phyloP scores from a whole-genome alignment of 2,797 vertebrate species.

The Zalophus californianus region DNA sequence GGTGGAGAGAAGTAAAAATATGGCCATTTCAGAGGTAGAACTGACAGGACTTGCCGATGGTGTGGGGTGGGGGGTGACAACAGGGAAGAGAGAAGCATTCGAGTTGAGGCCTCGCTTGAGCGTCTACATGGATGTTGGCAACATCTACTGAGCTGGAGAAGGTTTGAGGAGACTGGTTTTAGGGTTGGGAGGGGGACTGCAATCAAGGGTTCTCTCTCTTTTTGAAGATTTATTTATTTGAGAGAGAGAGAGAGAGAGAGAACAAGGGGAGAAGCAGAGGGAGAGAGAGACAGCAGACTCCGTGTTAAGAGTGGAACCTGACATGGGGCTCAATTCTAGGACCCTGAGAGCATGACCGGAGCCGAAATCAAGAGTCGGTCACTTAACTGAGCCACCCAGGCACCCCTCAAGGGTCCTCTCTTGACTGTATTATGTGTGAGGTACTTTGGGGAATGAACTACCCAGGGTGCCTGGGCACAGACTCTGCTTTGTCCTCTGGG shows the following conservation, averaged over 20 bases:
- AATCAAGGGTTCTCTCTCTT: neutral
- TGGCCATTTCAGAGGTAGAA: neutral
- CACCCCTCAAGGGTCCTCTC: neutral
- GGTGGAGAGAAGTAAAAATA: neutral
- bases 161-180: neutral
- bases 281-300: neutral
- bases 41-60: neutral
- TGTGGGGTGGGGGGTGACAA: rapidly evolving
- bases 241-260: neutral
- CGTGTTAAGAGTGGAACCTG: neutral
- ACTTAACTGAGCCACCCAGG: neutral
- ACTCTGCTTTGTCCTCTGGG: neutral
- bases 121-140: neutral
- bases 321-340: neutral
- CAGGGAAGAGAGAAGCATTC: neutral
- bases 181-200: neutral
- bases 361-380: neutral
- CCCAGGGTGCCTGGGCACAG: rapidly evolving
- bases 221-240: neutral
- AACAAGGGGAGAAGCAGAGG: neutral
- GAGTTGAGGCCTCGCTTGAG: neutral
- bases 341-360: neutral
- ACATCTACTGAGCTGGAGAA: neutral
- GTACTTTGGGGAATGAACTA: neutral
- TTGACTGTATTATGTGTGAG: neutral